Conservation (phyloP, 1,140 invertebrate genomes). For the Atta texana region DNA sequence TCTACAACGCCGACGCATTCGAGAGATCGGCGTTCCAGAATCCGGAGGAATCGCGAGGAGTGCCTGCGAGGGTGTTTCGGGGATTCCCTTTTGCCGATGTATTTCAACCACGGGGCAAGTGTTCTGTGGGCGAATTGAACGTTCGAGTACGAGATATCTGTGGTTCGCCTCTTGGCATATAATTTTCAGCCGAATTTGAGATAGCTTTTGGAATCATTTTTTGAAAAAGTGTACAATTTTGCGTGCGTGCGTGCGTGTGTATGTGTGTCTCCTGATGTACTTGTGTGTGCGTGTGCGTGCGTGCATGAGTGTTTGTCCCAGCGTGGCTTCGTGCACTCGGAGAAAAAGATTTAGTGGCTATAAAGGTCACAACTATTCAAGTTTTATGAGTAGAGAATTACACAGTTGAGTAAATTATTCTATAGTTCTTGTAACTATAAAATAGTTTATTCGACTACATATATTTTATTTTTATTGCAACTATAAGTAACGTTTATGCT, state of each 20-base stretch:
- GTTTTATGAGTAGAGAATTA: too few species aligned
- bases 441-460: too few species aligned
- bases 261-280: neutral
- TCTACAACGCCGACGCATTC: too few species aligned
- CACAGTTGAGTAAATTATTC: too few species aligned
- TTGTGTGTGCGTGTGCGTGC: neutral
- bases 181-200: constrained; percentile 28
- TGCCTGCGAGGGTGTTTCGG: constrained; percentile 55
- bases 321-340: neutral
- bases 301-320: constrained; percentile 8
- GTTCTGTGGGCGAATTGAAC: constrained; percentile 4
- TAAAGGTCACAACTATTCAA: too few species aligned
- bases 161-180: neutral
- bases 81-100: constrained; percentile 57
- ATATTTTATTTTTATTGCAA: too few species aligned
- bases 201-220: neutral
- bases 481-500: too few species aligned
- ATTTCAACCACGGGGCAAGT: constrained; percentile 53
- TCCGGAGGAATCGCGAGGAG: constrained; percentile 15
- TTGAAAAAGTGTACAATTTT: constrained; percentile 6
- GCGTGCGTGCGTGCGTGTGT: constrained; percentile 6
- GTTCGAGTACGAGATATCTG: neutral
- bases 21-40: neutral
- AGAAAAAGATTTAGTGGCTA: too few species aligned
- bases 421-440: too few species aligned